Evolutionary conservation across 2,888 invertebrate genomes (phyloP), one percentile per base, ranked within the genome.

Genomic region (Microchrysa polita): DNA sequence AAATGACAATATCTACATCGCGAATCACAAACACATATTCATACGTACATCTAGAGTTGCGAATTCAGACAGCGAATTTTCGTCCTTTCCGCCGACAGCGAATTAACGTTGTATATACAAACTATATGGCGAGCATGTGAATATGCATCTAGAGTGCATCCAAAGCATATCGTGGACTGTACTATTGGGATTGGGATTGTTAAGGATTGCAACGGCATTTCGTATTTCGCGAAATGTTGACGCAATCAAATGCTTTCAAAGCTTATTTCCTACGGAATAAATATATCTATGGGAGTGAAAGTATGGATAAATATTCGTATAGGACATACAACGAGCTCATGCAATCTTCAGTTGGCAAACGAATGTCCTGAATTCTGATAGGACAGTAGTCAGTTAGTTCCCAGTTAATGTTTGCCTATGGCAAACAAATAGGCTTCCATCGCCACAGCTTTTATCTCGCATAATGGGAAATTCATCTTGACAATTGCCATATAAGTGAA

Each of bases 361-460:
- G 12, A 34, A 12, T 48, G 48, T 12, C 48, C 48, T 48, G 10
- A 48, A 48, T 48, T 48, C 48, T 48, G 48, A 48, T 48, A n/a
- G 48, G 12, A n/a, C 48, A 48, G 27, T 34, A 34, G 27, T 34
- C 27, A 34, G 48, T n/a, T 48, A 48, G 48, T 48, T 48, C 48
- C 2, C 16, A 48, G 48, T 48, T 48, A 48, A n/a, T 16, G 23
- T 65, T 65, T 65, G 65, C 65, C 44, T 44, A 22, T 20, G 55
- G 69, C 55, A 69, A 69, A 55, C 44, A 69, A 69, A 69, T 57
- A 69, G 34, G 18, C 34, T 55, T 40, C 69, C 69, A 69, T 57
- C 18, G 57, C 57, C 69, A n/a, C n/a, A 69, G 69, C 57, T 57
- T 57, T 69, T 69, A 69, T 69, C 69, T 69, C 57, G 40, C 55